These are phyloP conservation scores for Brachycybe producta DNA, from an alignment of 2,888 invertebrate species.

Conservation along the genomic window DNA sequence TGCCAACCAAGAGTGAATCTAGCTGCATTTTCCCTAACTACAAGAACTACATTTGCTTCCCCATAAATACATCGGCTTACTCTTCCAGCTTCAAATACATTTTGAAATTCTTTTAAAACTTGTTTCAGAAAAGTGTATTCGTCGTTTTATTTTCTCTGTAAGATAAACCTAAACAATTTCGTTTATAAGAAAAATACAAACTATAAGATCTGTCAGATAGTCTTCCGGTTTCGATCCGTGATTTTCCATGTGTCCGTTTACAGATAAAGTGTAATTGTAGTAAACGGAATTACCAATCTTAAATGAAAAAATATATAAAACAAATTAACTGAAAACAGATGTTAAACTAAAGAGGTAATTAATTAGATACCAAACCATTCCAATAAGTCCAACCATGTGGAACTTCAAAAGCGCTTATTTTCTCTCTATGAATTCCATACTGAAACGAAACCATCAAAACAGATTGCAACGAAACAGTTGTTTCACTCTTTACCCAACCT, in stretches of 20 bases:
- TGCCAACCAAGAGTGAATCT: no score
- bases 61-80: no score
- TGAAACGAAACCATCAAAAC: constrained; percentile 28
- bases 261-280: constrained; percentile 72
- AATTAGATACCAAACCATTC: constrained; percentile 50
- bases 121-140: no score
- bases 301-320: constrained; percentile 3
- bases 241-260: constrained; percentile 54
- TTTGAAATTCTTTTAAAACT: no score
- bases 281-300: constrained; percentile 77
- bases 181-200: constrained; percentile 37
- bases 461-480: background rate
- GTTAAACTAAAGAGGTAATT: background rate
- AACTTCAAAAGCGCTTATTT: constrained; percentile 51
- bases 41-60: no score
- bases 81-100: no score
- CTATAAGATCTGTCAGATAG: constrained; percentile 76
- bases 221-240: constrained; percentile 45
- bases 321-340: background rate
- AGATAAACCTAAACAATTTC: no score
- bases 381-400: constrained; percentile 80
- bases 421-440: constrained; percentile 44
- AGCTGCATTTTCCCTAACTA: no score
- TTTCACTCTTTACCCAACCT: constrained; percentile 41
- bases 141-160: no score